Evolutionary conservation across 2,888 invertebrate species (phyloP).

Genomic region (Netelia melanura): DNA sequence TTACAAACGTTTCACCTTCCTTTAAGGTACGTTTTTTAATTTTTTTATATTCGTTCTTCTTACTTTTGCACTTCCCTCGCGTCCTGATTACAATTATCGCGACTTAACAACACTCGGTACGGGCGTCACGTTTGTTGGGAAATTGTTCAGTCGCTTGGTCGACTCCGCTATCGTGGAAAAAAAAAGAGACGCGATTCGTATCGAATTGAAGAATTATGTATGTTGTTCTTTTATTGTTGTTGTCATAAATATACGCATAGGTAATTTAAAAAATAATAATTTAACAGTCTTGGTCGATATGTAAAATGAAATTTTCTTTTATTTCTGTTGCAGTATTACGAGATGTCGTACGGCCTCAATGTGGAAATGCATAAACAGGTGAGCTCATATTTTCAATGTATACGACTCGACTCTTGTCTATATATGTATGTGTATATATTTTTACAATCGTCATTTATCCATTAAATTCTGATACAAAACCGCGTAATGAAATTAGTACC

Average conservation of each 20-base stretch:
- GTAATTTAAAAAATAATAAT: too few relatives aligned
- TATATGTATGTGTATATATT: not conserved
- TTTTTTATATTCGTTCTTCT: not conserved
- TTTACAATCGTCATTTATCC: not conserved
- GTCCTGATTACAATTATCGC: conserved; percentile 74
- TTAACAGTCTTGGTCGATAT: not conserved
- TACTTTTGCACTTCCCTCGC: conserved; percentile 34
- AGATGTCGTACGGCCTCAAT: conserved; percentile 98
- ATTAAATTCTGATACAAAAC: conserved; percentile 10
- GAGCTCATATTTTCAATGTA: conserved; percentile 76
- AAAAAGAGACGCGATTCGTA: not conserved
- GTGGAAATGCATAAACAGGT: conserved; percentile 99
- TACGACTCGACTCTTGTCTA: not conserved
- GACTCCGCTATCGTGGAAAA: too few relatives aligned
- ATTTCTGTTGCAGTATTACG: conserved; percentile 93
- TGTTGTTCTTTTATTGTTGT: not conserved
- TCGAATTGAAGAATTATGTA: not conserved
- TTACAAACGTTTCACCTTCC: not conserved
- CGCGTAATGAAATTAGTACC: not conserved
- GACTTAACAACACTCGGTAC: conserved; percentile 60
- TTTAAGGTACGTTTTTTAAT: not conserved
- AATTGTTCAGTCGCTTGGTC: conserved; percentile 32
- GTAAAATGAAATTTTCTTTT: conserved; percentile 59
- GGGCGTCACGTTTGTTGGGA: conserved; percentile 23
- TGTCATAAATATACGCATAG: too few relatives aligned